Percentiles rank a stretch among this genome's conserved stretches.
Conservation (phyloP, 2,797 vertebrate genomes). For the Notamacropus eugenii region DNA sequence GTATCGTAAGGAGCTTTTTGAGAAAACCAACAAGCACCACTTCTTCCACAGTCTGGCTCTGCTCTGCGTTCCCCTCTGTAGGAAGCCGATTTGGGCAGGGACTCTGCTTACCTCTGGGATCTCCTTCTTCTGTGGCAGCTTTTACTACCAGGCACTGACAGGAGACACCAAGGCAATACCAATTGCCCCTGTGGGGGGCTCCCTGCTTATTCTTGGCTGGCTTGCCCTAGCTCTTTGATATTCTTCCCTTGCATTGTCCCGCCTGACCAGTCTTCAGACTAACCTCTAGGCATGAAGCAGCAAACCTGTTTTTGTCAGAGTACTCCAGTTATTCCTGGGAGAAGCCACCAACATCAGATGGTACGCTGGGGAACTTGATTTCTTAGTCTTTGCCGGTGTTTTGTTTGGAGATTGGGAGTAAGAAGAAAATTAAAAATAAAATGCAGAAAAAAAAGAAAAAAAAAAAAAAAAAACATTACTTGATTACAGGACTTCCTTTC, state of each 20-base stretch:
- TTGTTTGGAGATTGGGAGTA: background rate
- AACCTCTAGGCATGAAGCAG: background rate
- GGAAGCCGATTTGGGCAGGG: conserved; percentile 91
- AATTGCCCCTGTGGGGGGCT: conserved; percentile 89
- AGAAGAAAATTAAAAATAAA: conserved; percentile 70
- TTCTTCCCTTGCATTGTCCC: conserved; percentile 13
- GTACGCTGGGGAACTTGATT: background rate
- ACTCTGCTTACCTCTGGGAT: conserved; percentile 88
- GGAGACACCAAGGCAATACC: conserved; percentile 88
- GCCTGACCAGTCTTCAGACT: conserved; percentile 7
- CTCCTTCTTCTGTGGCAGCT: conserved; percentile 91
- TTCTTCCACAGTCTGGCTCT: conserved; percentile 95
- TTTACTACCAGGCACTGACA: conserved; percentile 92
- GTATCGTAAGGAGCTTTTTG: conserved; percentile 90
- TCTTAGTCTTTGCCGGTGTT: background rate
- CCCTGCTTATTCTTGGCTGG: conserved; percentile 91
- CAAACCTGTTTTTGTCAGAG: background rate
- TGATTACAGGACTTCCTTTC: background rate
- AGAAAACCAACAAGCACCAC: conserved; percentile 93
- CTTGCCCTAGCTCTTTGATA: conserved; percentile 90
- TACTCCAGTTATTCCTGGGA: background rate
- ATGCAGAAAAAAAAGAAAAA: conserved; percentile 60
- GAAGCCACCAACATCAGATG: background rate
- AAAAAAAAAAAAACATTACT: no score
- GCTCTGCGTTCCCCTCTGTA: conserved; percentile 90